phyloP scores from a whole-genome alignment of 1,140 invertebrate species.

The Polypedilum vanderplanki region DNA sequence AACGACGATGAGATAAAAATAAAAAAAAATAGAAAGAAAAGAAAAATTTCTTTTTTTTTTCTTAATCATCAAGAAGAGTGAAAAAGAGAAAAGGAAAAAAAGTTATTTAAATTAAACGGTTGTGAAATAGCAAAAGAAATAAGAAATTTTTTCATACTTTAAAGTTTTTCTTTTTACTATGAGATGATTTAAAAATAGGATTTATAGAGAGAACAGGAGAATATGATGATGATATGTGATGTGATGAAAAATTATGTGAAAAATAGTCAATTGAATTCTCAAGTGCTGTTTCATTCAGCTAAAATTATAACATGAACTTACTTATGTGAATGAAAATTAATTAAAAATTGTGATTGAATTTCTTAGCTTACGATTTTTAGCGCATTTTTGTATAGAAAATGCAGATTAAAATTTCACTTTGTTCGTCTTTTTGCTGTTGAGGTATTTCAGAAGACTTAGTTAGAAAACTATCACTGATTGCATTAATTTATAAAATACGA shows the following conservation, averaged over 20 bases:
- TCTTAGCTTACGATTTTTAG: too few species aligned
- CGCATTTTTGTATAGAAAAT: too few species aligned
- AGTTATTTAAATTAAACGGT: slow-evolving; percentile 25
- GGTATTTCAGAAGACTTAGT: too few species aligned
- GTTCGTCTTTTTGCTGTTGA: too few species aligned
- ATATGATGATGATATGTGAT: not conserved
- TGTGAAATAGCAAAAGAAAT: slow-evolving; percentile 25
- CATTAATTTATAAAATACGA: too few species aligned
- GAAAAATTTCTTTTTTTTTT: slow-evolving; percentile 9
- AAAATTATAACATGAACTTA: too few species aligned
- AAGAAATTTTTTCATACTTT: not conserved
- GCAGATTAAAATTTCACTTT: too few species aligned
- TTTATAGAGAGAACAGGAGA: slow-evolving; percentile 1
- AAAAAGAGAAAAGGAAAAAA: not conserved
- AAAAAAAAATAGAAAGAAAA: not conserved
- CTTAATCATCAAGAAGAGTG: slow-evolving; percentile 20
- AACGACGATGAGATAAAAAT: slow-evolving; percentile 21
- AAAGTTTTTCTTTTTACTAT: not conserved
- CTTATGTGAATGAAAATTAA: too few species aligned
- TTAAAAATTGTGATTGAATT: too few species aligned
- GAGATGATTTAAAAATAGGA: not conserved
- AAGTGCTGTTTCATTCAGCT: too few species aligned
- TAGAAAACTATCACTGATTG: too few species aligned
- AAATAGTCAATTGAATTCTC: not conserved
- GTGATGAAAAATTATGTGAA: slow-evolving; percentile 13